Conservation (phyloP, 2,888 invertebrate species). For the Rhaphigaster nebulosa region DNA sequence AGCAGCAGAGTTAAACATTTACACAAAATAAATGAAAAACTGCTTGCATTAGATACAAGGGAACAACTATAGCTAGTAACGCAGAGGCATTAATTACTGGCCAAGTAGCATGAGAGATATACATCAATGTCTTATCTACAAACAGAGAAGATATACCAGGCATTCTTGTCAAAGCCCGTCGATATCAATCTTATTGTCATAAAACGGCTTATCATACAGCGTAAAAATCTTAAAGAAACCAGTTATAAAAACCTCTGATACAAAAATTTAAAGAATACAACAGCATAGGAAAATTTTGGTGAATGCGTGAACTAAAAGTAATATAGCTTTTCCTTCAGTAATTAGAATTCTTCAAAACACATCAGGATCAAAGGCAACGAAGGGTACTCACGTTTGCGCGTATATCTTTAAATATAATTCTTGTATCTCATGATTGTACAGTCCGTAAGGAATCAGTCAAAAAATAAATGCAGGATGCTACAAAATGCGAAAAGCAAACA, state of each 20-base stretch:
- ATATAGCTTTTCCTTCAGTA: not conserved
- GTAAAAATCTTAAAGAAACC: not conserved
- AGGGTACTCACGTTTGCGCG: not conserved
- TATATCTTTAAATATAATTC: not conserved
- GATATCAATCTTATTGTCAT: conserved; percentile 31
- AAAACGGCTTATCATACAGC: not conserved
- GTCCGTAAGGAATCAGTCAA: not conserved
- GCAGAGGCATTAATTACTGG: conserved; percentile 35
- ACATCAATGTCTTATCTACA: conserved; percentile 29
- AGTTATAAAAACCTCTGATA: not conserved
- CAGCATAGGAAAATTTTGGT: not conserved
- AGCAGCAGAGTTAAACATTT: conserved; percentile 64
- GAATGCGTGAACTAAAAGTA: not conserved
- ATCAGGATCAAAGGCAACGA: too few relatives aligned
- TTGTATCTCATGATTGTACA: not conserved
- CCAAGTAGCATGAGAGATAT: conserved; percentile 49
- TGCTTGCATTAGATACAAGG: conserved; percentile 55
- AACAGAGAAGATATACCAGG: not conserved
- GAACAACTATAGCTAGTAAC: conserved; percentile 59
- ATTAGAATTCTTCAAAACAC: not conserved
- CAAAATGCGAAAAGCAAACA: conserved; percentile 11
- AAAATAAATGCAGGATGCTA: not conserved
- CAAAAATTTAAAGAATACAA: not conserved
- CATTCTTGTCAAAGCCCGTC: not conserved
- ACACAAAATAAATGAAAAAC: conserved; percentile 63